Base-by-base conservation (phyloP, 2,797 vertebrate genomes). In the Tenualosa thibaudeaui region DNA sequence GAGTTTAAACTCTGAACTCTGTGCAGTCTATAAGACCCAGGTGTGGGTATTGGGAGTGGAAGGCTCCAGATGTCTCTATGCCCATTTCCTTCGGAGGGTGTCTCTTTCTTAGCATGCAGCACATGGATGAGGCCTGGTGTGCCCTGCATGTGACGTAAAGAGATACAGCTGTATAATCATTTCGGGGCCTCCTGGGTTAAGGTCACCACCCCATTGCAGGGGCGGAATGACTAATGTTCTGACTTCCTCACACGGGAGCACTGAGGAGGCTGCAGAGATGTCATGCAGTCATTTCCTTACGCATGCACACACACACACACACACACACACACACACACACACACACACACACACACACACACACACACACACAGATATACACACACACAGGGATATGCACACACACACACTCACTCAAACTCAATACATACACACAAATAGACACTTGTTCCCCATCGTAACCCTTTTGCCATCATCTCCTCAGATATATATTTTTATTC, bases 241-340 rank as follows among this genome's bases (percentile, higher is more conserved):
- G 71, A 1, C 40, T 40, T 78, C 40, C 22, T 78, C 71, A 78
- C 71, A 78, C 19, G 17, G 19, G 15, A 37, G 71, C 37, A 1
- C 10, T 65, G 71, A 78, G 37, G 71, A 78, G 40, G 71, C 40
- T 22, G 40, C 19, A 22, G 6, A 46, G 71, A 43, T 78, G 71
- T 19, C 13, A 31, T 43, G 40, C 71, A 46, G 40, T 43, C 37
- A 78, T 15, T 65, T 71, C 65, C 17, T 56, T 56, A 22, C 19
- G 19, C 54, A 22, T 56, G 17, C 19, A 56, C 54, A 22, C 54
- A 56, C 54, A 62, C 26, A 19, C 53, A 58, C 17, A 83, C 10
- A 82, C 37, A 62, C 82, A 85, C 65, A 87, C 78, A 3, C 86
- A 15, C 81, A 84, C n/a, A n/a, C 56, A n/a, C 56, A 60, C n/a